Percentiles rank a stretch among this genome's conserved stretches.
Evolutionary conservation across 2,888 invertebrate species (phyloP).

Genomic region (Phalangium opilio): DNA sequence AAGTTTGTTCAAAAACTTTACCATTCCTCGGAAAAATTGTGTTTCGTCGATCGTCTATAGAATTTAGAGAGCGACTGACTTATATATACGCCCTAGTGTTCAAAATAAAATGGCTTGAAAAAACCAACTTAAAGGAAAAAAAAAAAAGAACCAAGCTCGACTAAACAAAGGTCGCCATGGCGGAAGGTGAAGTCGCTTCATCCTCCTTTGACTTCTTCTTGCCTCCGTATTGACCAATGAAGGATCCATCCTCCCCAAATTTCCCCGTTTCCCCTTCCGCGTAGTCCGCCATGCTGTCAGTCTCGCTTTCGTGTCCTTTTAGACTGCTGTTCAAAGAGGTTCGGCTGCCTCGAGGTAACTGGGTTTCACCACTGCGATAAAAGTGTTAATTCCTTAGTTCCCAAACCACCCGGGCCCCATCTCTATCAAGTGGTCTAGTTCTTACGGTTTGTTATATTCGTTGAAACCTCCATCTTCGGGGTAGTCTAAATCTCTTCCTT

Average conservation of each 20-base stretch:
- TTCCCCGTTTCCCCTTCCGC: constrained; percentile 93
- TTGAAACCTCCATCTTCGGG: constrained; percentile 75
- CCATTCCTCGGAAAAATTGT: too few relatives aligned
- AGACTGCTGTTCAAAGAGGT: constrained; percentile 24
- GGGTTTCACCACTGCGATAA: constrained; percentile 11
- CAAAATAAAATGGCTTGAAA: too few relatives aligned
- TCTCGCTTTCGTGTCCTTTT: constrained; percentile 69
- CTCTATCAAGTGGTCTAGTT: constrained; percentile 21
- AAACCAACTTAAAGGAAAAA: too few relatives aligned
- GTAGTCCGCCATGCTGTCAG: constrained; percentile 98
- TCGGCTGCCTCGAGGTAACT: constrained; percentile 19
- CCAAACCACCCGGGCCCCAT: too few relatives aligned
- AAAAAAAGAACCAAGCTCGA: background rate
- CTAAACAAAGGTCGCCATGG: constrained; percentile 56
- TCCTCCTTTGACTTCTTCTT: constrained; percentile 43
- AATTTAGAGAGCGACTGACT: too few relatives aligned
- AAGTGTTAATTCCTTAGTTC: background rate
- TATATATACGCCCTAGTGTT: too few relatives aligned
- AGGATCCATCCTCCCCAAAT: constrained; percentile 82
- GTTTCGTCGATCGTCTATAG: too few relatives aligned
- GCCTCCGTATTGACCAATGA: constrained; percentile 92
- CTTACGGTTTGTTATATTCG: constrained; percentile 90
- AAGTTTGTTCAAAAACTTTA: too few relatives aligned
- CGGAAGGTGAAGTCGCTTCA: constrained; percentile 48
- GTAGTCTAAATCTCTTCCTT: constrained; percentile 71